These are phyloP conservation scores for Desmodus rotundus DNA, from an alignment of 2,113 vertebrate species.

Conservation along the genomic window DNA sequence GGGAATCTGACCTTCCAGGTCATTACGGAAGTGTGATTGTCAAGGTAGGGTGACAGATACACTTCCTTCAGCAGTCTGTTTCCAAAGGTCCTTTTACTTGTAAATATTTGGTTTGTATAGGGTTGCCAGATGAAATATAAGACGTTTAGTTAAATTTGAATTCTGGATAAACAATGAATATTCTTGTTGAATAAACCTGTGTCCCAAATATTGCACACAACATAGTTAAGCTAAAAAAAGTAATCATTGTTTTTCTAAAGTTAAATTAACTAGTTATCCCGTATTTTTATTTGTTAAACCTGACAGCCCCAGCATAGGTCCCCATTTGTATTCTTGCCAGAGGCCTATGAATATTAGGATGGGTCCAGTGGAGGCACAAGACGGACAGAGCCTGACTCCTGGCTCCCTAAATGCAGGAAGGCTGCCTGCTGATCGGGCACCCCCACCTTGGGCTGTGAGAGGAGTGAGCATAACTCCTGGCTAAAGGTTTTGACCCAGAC, in stretches of 20 bases:
- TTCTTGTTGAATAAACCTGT: not conserved
- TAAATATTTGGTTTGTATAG: not conserved
- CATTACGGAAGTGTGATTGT: not conserved
- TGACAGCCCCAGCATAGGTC: not conserved
- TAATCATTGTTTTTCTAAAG: not conserved
- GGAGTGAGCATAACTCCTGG: not conserved
- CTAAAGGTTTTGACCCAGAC: not conserved
- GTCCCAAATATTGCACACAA: not conserved
- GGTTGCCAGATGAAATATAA: not conserved
- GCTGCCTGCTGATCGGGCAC: not conserved
- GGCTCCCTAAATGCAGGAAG: not conserved
- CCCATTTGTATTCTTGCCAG: not conserved
- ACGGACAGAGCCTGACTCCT: not conserved
- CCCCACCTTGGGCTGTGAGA: too few relatives aligned
- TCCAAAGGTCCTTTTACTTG: not conserved
- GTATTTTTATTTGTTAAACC: not conserved
- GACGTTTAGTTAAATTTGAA: not conserved
- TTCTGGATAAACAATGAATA: not conserved
- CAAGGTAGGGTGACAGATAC: not conserved
- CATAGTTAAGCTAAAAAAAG: not conserved
- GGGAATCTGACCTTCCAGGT: not conserved
- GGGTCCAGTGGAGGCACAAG: not conserved
- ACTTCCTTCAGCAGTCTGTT: not conserved
- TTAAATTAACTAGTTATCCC: slow-evolving; percentile 4
- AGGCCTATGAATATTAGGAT: too few relatives aligned